These are phyloP conservation scores for Gallinago paraguaiae DNA, from an alignment of 2,113 vertebrate genomes.

Conservation along the genomic window DNA sequence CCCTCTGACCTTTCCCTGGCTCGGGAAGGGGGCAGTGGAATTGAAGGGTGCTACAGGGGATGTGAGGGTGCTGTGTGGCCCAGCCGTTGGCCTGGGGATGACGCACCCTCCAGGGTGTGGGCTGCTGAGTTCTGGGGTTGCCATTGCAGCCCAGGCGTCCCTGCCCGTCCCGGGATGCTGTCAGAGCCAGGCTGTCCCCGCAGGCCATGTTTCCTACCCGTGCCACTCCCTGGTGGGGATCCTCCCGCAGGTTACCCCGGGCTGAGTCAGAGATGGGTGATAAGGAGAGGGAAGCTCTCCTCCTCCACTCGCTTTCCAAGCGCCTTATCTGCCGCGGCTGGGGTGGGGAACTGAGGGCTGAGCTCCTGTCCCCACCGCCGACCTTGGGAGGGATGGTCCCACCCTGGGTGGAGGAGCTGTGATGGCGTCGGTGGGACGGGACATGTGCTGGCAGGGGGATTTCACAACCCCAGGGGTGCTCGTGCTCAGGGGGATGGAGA, in stretches of 20 bases:
- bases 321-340: background rate
- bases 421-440: background rate
- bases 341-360: background rate
- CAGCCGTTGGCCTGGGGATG: background rate
- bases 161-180: background rate
- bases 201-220: background rate
- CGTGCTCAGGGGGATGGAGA: background rate
- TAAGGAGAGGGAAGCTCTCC: background rate
- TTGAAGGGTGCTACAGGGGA: background rate
- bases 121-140: background rate
- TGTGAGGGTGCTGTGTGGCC: accelerated
- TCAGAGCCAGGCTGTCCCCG: background rate
- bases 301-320: accelerated
- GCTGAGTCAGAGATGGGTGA: background rate
- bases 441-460: background rate
- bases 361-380: accelerated
- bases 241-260: background rate
- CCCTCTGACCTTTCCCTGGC: background rate
- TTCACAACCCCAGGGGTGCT: background rate
- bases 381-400: background rate
- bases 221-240: background rate
- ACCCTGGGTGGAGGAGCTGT: no score
- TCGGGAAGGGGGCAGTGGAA: background rate
- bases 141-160: accelerated
- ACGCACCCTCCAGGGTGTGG: background rate